These are phyloP conservation scores for Hydrochoerus hydrochaeris DNA, from an alignment of 2,113 vertebrate genomes.

Conservation along the genomic window DNA sequence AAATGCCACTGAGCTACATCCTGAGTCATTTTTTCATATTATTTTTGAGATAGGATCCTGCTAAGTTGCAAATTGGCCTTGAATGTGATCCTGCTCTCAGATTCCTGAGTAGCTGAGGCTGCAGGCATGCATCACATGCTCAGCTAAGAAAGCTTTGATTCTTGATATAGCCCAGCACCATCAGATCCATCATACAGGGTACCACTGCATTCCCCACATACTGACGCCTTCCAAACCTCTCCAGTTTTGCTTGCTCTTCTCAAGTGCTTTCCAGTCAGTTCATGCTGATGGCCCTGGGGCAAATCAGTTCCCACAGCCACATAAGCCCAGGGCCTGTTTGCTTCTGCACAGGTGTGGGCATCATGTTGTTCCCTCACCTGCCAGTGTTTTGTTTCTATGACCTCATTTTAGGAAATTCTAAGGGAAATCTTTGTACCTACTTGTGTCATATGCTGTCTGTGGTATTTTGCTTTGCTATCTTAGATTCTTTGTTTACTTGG, in stretches of 20 bases:
- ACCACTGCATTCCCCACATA: accelerated
- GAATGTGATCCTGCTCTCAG: background rate
- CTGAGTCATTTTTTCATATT: background rate
- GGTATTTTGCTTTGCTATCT: background rate
- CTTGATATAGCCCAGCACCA: background rate
- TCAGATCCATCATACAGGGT: background rate
- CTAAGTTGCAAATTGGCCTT: background rate
- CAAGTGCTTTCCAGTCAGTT: background rate
- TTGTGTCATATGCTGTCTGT: background rate
- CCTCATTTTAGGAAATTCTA: background rate
- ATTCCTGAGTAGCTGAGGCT: background rate
- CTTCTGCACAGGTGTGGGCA: background rate
- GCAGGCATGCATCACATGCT: background rate
- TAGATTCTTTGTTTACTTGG: background rate
- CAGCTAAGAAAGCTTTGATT: background rate
- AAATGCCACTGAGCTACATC: background rate
- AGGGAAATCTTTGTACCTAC: background rate
- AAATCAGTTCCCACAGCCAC: background rate
- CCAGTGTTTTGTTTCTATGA: background rate
- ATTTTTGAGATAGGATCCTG: background rate
- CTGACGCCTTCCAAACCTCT: background rate
- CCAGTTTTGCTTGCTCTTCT: background rate
- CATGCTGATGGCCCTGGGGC: background rate
- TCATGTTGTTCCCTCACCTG: background rate
- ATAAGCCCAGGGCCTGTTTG: background rate